Base-by-base conservation (phyloP, 2,888 invertebrate species). In the Ethmia dodecea region DNA sequence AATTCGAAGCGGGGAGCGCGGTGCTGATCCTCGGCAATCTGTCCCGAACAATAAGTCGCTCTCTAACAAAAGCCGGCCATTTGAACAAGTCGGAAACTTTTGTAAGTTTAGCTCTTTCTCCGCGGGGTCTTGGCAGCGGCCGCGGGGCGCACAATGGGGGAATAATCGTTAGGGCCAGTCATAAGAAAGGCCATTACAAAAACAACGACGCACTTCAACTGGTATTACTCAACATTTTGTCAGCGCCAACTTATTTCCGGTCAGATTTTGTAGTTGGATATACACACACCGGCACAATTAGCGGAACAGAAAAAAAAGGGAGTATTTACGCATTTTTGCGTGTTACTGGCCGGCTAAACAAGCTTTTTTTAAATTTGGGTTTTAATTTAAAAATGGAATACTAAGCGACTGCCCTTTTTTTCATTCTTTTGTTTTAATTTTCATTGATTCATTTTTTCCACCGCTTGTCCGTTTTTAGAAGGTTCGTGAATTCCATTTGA, bases 21-120 rank as follows among this genome's bases (percentile, higher is more conserved):
- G 55, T 54, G 71, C 70, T 76, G 80, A 79, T 81, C 83, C 80
- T 63, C 60, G 55, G 72, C 84, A 83, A 86, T 84, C 84, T 84
- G 81, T 83, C 79, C 73, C 72, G 77, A 83, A 86, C 84, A 86
- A 84, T 84, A 86, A 81, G 83, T 84, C 78, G 72, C 68, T 73
- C 70, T 71, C 73, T 69, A 78, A 86, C 84, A 86, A 86, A 84
- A 81, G 84, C 84, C 71, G 74, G 71, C 83, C 77, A 81, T 86
- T 84, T 74, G 79, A 84, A 84, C 83, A 76, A 84, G 80, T 80
- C 76, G 78, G 75, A 71, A 83, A 86, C 79, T 84, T 86, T 83
- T 80, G 84, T 80, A 79, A 83, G 81, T 79, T 81, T 72, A 77
- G 81, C 78, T 81, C 78, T 79, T 77, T 79, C 80, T 74, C 64